These are phyloP conservation scores for Apodemia mormo DNA, from an alignment of 2,888 invertebrate species.

Conservation along the genomic window DNA sequence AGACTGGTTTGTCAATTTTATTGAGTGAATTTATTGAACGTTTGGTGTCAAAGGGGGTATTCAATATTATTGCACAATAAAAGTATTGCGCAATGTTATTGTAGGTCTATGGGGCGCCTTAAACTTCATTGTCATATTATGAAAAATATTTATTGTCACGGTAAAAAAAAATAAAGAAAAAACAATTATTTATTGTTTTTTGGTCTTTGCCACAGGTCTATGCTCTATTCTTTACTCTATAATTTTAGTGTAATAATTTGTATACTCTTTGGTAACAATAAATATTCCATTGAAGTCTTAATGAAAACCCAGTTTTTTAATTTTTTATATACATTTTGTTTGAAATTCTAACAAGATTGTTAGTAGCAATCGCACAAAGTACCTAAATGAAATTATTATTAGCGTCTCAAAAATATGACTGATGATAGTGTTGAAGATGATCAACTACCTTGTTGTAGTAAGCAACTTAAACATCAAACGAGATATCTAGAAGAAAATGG, in stretches of 20 bases:
- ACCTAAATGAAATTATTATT: neutral
- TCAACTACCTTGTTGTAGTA: slow-evolving; percentile 10
- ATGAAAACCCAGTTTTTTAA: neutral
- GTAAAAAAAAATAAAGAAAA: too few species aligned
- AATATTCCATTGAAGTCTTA: neutral
- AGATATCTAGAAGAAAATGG: neutral
- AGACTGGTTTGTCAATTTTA: too few species aligned
- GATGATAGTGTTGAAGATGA: neutral
- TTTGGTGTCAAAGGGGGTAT: too few species aligned
- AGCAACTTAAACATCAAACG: neutral
- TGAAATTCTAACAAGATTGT: neutral
- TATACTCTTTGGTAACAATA: too few species aligned
- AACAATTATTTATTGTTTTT: too few species aligned
- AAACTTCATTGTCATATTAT: too few species aligned
- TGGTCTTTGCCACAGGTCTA: neutral
- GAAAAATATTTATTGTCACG: too few species aligned
- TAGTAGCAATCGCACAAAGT: neutral
- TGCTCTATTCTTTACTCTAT: neutral
- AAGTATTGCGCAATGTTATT: too few species aligned
- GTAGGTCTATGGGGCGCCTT: too few species aligned
- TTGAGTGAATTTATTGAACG: too few species aligned
- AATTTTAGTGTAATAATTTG: neutral
- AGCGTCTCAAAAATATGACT: neutral
- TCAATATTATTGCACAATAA: too few species aligned
- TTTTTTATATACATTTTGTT: slow-evolving; percentile 1